Conservation (phyloP, 2,113 vertebrate species). For the Laticauda colubrina region DNA sequence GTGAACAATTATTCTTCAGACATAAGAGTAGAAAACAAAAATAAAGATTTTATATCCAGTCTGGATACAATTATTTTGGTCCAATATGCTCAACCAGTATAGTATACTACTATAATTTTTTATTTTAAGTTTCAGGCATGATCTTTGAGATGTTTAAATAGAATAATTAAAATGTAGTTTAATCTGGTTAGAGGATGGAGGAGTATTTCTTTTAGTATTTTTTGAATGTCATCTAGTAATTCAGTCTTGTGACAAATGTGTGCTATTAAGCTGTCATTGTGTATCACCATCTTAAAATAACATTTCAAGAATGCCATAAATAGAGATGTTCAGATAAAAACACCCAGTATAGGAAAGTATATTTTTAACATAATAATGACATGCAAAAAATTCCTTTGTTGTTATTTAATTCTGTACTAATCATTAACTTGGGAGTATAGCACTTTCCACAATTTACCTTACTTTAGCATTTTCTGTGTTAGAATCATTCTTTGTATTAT, state of each 20-base stretch:
- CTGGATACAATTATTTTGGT: background rate
- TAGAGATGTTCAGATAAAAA: background rate
- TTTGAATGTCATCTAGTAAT: background rate
- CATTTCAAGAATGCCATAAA: background rate
- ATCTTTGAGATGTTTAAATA: background rate
- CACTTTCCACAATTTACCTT: conserved; percentile 1
- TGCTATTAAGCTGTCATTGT: background rate
- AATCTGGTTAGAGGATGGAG: background rate
- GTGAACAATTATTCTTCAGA: background rate
- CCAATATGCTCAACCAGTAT: background rate
- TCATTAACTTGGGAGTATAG: background rate
- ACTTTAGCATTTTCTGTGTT: conserved; percentile 12
- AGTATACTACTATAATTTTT: background rate
- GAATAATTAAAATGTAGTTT: background rate
- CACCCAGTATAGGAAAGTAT: background rate
- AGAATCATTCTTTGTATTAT: background rate
- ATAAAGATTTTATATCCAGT: background rate
- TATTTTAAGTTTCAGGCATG: background rate
- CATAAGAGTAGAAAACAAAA: background rate
- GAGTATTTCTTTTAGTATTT: background rate
- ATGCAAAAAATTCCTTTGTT: background rate
- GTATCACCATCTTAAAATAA: background rate
- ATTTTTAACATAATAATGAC: background rate
- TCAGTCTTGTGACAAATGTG: background rate
- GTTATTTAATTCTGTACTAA: background rate